Conservation (phyloP, 1,140 invertebrate genomes). For the Saccostrea cuccullata region DNA sequence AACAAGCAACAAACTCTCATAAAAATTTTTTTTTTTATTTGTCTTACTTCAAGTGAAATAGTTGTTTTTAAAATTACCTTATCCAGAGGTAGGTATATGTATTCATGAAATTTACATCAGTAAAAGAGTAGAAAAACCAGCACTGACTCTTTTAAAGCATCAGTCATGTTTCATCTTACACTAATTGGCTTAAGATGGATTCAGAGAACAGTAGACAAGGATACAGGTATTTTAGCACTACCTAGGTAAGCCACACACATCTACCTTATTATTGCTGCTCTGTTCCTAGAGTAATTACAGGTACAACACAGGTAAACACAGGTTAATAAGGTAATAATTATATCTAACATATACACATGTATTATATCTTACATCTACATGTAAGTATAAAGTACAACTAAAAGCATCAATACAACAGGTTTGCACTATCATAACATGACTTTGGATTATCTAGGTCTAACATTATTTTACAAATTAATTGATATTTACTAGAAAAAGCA, state of each 20-base stretch:
- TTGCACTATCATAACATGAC: not conserved
- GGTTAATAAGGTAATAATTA: not conserved
- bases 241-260: not conserved
- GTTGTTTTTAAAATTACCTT: too few species aligned
- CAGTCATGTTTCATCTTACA: too few species aligned
- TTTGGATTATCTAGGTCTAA: not conserved
- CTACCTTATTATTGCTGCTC: slow-evolving; percentile 29
- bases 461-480: not conserved
- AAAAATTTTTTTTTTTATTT: too few species aligned
- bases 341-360: not conserved
- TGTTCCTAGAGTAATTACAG: slow-evolving; percentile 22
- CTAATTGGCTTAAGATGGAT: too few species aligned
- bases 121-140: too few species aligned
- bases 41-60: too few species aligned
- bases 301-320: slow-evolving; percentile 8
- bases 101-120: too few species aligned
- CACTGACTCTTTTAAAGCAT: too few species aligned
- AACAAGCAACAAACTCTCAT: too few species aligned
- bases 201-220: not conserved
- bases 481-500: not conserved
- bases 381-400: not conserved
- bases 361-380: too few species aligned
- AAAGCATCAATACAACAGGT: not conserved
- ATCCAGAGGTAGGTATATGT: too few species aligned
- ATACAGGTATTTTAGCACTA: not conserved